A percentile compares a stretch with the other conserved stretches of the same genome.
phyloP scores from a whole-genome alignment of 2,797 vertebrate species.

The Anniella stebbinsi region DNA sequence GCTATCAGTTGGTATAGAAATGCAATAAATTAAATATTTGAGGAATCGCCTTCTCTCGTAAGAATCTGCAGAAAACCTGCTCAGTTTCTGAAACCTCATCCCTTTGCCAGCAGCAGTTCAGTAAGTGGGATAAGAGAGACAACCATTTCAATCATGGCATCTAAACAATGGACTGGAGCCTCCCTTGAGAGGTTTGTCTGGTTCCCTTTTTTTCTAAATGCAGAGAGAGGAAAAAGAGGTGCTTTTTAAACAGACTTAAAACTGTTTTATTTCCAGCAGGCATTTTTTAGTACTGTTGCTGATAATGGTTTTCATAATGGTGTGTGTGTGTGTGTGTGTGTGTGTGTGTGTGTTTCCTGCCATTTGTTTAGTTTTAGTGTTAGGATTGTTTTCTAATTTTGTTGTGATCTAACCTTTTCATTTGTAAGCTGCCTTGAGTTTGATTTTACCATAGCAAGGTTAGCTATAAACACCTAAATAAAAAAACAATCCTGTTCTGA shows the following conservation, averaged over 20 bases:
- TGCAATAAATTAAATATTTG: too few species aligned
- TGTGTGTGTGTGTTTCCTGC: background rate
- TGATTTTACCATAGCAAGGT: background rate
- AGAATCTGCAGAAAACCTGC: too few species aligned
- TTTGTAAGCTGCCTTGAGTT: background rate
- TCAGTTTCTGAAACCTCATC: too few species aligned
- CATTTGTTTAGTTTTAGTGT: constrained; percentile 1
- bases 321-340: background rate
- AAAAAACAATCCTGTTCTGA: background rate
- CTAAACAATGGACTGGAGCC: background rate
- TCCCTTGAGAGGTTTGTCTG: background rate
- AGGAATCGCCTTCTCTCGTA: too few species aligned
- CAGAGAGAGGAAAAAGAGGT: too few species aligned
- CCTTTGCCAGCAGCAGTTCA: background rate
- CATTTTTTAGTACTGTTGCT: background rate
- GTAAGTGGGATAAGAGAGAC: background rate
- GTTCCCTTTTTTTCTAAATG: background rate
- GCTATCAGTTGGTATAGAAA: too few species aligned
- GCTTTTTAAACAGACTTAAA: background rate
- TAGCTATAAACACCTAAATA: background rate
- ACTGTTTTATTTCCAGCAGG: background rate
- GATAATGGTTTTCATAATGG: background rate
- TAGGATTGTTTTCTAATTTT: background rate
- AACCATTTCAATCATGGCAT: background rate
- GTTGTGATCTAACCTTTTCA: background rate